Percentiles rank a stretch among this genome's conserved stretches.
Conservation (phyloP, 2,888 invertebrate genomes). For the Thymelicus lineola region DNA sequence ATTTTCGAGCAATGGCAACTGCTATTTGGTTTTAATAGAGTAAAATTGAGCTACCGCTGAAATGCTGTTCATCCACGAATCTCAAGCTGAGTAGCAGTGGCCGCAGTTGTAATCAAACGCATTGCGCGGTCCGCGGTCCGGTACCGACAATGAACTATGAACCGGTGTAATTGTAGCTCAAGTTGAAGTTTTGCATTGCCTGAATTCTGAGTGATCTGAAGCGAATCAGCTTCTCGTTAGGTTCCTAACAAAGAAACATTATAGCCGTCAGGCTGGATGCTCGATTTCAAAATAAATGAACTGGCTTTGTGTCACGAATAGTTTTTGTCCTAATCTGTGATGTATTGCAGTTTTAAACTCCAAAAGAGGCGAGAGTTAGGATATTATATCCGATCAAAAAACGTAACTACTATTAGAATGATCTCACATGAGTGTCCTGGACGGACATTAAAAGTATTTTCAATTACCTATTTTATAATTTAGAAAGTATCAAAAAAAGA, state of each 20-base stretch:
- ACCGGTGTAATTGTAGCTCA: slow-evolving; percentile 1
- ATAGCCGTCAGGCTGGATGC: too few relatives aligned
- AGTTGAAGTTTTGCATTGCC: background rate
- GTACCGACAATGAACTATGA: background rate
- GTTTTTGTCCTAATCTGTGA: too few relatives aligned
- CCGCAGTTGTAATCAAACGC: slow-evolving; percentile 22
- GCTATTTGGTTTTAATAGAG: slow-evolving; percentile 5
- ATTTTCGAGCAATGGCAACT: slow-evolving; percentile 6
- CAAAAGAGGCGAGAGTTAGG: too few relatives aligned
- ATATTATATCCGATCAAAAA: too few relatives aligned
- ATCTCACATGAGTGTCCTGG: too few relatives aligned
- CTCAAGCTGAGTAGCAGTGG: slow-evolving; percentile 11
- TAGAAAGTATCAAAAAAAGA: too few relatives aligned
- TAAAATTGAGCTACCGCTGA: slow-evolving; percentile 3
- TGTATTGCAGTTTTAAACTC: too few relatives aligned
- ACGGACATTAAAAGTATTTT: too few relatives aligned
- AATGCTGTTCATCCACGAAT: slow-evolving; percentile 13
- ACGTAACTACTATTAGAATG: too few relatives aligned
- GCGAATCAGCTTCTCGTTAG: background rate
- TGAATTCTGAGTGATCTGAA: background rate
- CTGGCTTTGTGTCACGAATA: too few relatives aligned
- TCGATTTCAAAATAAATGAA: too few relatives aligned
- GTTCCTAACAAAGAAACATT: background rate
- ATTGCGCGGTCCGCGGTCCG: slow-evolving; percentile 22
- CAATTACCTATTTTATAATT: too few relatives aligned